Conservation (phyloP, 2,797 vertebrate species). For the Oceanodroma leucorhoa region DNA sequence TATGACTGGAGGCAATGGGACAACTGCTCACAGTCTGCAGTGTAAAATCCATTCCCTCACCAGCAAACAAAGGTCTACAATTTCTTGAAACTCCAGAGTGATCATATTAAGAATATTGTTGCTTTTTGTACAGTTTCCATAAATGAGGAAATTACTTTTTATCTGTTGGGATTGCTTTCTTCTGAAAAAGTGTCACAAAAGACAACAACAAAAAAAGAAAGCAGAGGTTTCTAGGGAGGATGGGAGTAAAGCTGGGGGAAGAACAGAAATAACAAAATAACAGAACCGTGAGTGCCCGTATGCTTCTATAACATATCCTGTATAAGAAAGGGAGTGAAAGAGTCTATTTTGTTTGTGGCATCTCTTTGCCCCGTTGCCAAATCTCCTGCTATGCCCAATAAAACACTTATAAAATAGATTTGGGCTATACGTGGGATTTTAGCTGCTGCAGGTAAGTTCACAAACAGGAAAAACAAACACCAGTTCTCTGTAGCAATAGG, state of each 20-base stretch:
- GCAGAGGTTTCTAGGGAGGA: neutral
- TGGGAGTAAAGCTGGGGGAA: neutral
- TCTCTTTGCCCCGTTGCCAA: neutral
- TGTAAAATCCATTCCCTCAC: neutral
- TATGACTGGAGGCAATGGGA: neutral
- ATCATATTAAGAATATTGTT: neutral
- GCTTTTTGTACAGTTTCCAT: neutral
- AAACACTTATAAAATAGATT: neutral
- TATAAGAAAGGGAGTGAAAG: neutral
- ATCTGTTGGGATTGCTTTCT: neutral
- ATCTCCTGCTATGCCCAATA: neutral
- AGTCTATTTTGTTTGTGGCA: neutral
- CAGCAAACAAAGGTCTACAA: neutral
- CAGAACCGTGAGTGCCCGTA: fast-evolving
- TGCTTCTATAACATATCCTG: neutral
- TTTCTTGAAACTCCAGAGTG: neutral
- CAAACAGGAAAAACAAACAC: neutral
- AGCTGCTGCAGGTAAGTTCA: neutral
- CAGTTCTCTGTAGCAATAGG: neutral
- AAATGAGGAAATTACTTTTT: neutral
- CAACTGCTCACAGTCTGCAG: neutral
- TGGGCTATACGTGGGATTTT: neutral
- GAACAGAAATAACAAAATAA: neutral
- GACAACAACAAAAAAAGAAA: neutral
- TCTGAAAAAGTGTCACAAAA: neutral